phyloP scores from a whole-genome alignment of 2,797 vertebrate species.

The Hyperoplus lanceolatus region DNA sequence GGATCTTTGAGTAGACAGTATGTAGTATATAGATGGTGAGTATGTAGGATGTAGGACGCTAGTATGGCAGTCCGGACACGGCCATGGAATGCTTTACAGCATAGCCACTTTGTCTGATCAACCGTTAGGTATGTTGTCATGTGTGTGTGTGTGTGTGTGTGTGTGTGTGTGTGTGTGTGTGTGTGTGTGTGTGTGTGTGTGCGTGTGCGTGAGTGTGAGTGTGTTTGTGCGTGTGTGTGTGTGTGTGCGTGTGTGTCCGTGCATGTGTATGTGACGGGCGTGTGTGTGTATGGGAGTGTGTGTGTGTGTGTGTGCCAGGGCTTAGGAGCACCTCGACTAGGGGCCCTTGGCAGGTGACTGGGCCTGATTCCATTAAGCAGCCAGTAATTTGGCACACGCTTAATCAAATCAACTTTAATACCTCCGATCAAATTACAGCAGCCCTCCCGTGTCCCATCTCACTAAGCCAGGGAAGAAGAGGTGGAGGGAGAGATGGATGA shows the following conservation, averaged over 20 bases:
- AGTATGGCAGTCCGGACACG: no score
- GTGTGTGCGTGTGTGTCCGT: background rate
- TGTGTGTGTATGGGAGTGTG: constrained; percentile 23
- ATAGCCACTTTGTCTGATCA: constrained; percentile 15
- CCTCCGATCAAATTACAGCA: constrained; percentile 77
- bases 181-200: constrained; percentile 15
- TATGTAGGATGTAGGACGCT: no score
- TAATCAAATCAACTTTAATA: constrained; percentile 81
- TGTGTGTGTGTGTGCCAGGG: constrained; percentile 46
- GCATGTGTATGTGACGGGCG: constrained; percentile 16
- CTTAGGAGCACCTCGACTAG: constrained; percentile 38
- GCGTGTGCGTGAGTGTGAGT: constrained; percentile 23
- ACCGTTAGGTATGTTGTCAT: background rate
- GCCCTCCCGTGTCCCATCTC: constrained; percentile 71
- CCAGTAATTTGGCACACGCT: constrained; percentile 74
- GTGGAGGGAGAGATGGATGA: constrained; percentile 5
- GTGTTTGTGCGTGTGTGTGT: constrained; percentile 23
- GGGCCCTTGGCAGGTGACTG: constrained; percentile 67
- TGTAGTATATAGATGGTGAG: no score
- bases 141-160: constrained; percentile 7
- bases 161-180: constrained; percentile 13
- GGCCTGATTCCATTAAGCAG: constrained; percentile 76
- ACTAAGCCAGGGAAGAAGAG: constrained; percentile 41
- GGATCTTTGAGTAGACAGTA: no score
- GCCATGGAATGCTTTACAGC: constrained; percentile 21